Evolutionary conservation across 2,888 invertebrate species (phyloP).

Genomic region (Lagria hirta): DNA sequence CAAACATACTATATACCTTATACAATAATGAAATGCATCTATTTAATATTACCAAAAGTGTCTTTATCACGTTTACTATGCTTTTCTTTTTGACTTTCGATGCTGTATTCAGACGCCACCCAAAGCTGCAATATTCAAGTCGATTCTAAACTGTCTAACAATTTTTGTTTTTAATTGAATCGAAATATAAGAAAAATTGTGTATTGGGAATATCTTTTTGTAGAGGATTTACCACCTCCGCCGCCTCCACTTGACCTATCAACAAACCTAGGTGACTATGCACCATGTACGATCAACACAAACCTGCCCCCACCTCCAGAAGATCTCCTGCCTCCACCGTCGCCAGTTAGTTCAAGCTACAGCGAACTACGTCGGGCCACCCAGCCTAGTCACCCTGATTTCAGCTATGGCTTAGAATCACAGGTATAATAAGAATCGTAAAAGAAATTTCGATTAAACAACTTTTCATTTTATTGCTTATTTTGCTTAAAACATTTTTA

Average conservation of each 20-base stretch:
- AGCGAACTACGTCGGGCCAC: slow-evolving; percentile 83
- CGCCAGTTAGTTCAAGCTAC: slow-evolving; percentile 88
- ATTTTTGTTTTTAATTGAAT: no score
- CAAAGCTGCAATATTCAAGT: no score
- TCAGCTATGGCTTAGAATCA: slow-evolving; percentile 68
- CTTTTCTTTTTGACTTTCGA: no score
- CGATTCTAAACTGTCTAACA: no score
- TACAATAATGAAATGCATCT: no score
- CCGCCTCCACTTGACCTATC: slow-evolving; percentile 62
- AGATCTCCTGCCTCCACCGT: slow-evolving; percentile 79
- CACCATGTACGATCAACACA: slow-evolving; percentile 53
- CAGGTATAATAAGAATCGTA: slow-evolving; percentile 55
- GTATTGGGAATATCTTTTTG: slow-evolving; percentile 32
- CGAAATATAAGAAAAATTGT: no score
- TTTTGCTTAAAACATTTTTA: slow-evolving; percentile 7
- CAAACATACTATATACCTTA: no score
- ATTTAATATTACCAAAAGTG: no score
- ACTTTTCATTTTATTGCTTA: no score
- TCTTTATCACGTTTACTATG: no score
- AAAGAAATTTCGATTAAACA: no score
- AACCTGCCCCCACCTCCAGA: slow-evolving; percentile 58
- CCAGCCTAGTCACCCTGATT: slow-evolving; percentile 56
- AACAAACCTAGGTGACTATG: slow-evolving; percentile 52
- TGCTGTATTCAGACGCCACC: no score
- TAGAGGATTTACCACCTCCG: slow-evolving; percentile 64